Evolutionary conservation across 2,797 vertebrate species (phyloP), one percentile per base, ranked within the genome.

Genomic region (Petrocephalus sullivani): DNA sequence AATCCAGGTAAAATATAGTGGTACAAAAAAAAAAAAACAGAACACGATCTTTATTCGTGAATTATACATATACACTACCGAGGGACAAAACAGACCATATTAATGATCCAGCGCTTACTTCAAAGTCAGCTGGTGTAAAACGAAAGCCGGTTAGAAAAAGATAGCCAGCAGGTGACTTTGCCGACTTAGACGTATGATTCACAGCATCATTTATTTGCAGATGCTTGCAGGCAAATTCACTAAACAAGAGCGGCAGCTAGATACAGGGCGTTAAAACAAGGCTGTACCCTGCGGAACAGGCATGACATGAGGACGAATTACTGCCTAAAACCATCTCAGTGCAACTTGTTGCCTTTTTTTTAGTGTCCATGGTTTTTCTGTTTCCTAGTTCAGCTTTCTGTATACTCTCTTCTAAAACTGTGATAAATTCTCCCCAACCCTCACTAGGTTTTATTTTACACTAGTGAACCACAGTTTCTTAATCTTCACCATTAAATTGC

Each of bases 231-330:
- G 92, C 90, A 93, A 91, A 93, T 90, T 75, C 28, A 53, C 89
- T 91, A 89, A 89, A 91, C 41, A 88, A 93, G 89, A 91, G 92
- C 89, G 89, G 89, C 58, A 89, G 89, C 94, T 93, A 92, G 92
- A 94, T 92, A 91, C 88, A 91, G 93, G 92, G 85, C 90, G 91
- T 93, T 93, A 91, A 94, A 94, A 92, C 94, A 92, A 93, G 93
- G 92, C 88, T 89, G 92, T 91, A 91, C 90, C 92, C 91, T 89
- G 64, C 91, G 93, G 92, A 93, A 89, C 94, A 92, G 88, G 88
- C 91, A 90, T 92, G 89, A 89, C 92, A 90, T 88, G 87, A 88
- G 86, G 91, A 91, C 85, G 92, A 95, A 93, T 89, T 88, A 87
- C 91, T 86, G 19, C 54, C 81, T n/a, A 8, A 4, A 85, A 64